Base-by-base conservation (phyloP, 2,797 vertebrate genomes). In the Eleutherodactylus coqui region DNA sequence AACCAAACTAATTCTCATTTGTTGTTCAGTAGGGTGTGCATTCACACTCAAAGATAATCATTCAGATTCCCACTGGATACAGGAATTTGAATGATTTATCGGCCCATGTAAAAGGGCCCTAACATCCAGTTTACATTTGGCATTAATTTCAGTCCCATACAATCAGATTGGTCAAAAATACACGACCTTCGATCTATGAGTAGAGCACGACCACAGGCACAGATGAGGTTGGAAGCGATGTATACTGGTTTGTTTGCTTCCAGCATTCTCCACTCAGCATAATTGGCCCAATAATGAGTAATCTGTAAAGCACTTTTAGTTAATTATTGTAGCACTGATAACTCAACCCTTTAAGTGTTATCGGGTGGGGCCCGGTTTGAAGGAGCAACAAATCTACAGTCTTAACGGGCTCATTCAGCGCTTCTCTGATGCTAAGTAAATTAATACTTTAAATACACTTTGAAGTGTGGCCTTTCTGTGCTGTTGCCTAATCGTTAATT, bases 401-500 rank as follows among this genome's bases (percentile, higher is more conserved):
- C 75, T 80, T 81, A 86, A 47, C 79, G 41, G 84, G 53, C 75
- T 81, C 45, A 64, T 84, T 79, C 62, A 79, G 43, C 21, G 49
- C 75, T 75, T 64, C 81, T 83, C 86, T 60, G 41, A 84, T 75
- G 69, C 75, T 72, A 79, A 84, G 82, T 49, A 84, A 79, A 87
- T 84, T 49, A 87, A 84, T 84, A 64, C 53, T 84, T 87, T 84
- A 83, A 53, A 69, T 84, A 75, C 41, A 79, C 82, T 87, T 87
- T 87, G 86, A 87, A 84, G 82, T 73, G 67, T 32, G 67, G 53
- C 86, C 86, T 84, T 45, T 80, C 75, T 80, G 53, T 55, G 51
- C 86, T 45, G 36, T 51, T 73, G 75, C 76, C 72, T 87, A 87
- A 84, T 87, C 76, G 58, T 84, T 87, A 87, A 87, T 87, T 87